These are phyloP conservation scores for Cyprinodon brontotheroides DNA, from an alignment of 2,113 vertebrate species.

Conservation along the genomic window DNA sequence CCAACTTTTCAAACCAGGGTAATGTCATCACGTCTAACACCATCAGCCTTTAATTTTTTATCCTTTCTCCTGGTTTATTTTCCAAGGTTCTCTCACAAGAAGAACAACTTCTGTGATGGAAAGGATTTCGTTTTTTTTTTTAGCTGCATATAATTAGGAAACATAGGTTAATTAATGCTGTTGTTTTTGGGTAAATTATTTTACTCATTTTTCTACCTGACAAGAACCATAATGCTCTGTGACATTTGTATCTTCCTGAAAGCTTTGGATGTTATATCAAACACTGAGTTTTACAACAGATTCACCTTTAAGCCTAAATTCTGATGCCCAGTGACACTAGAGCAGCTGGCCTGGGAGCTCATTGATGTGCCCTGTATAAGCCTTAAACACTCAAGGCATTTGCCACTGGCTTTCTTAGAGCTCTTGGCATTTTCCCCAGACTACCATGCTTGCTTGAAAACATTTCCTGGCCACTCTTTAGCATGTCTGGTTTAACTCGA, in stretches of 20 bases:
- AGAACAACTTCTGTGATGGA: not conserved
- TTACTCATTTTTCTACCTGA: slow-evolving; percentile 24
- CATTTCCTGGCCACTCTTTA: slow-evolving; percentile 41
- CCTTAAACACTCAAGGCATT: slow-evolving; percentile 49
- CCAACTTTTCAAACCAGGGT: slow-evolving; percentile 70
- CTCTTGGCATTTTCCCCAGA: slow-evolving; percentile 57
- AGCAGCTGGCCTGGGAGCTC: slow-evolving; percentile 66
- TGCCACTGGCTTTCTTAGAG: slow-evolving; percentile 45
- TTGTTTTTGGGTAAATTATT: slow-evolving; percentile 16
- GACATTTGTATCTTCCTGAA: slow-evolving; percentile 17
- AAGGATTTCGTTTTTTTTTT: not conserved
- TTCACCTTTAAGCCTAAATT: slow-evolving; percentile 33
- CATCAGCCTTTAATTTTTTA: slow-evolving; percentile 55
- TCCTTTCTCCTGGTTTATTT: slow-evolving; percentile 63
- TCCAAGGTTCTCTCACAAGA: slow-evolving; percentile 27
- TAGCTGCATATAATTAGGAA: slow-evolving; percentile 1
- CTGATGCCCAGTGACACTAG: slow-evolving; percentile 43
- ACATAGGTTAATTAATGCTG: not conserved
- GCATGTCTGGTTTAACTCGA: slow-evolving; percentile 60
- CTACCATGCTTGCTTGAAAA: slow-evolving; percentile 54
- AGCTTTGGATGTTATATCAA: slow-evolving; percentile 34
- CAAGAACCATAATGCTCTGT: slow-evolving; percentile 12
- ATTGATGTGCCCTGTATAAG: slow-evolving; percentile 46
- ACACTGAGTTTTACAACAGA: slow-evolving; percentile 15
- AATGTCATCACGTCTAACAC: slow-evolving; percentile 73